Percentiles rank a stretch among this genome's conserved stretches.
phyloP scores from a whole-genome alignment of 2,113 vertebrate genomes.

The rat (Rattus norvegicus) region GRCr8 NC_086027.1:99624501-99625000 shows the following conservation, averaged over 20 bases:
- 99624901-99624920: background rate
- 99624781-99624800: background rate
- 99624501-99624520: background rate
- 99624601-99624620: background rate
- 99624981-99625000: too few species aligned
- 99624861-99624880: background rate
- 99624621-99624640: background rate
- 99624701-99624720: background rate
- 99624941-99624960: background rate
- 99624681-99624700: background rate
- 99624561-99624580: background rate
- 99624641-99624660: background rate
- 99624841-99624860: background rate
- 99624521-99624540: background rate
- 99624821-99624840: accelerated
- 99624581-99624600: background rate
- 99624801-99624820: background rate
- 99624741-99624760: background rate
- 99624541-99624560: background rate
- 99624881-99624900: background rate
- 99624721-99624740: background rate
- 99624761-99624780: background rate
- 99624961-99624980: background rate
- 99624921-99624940: accelerated
- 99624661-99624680: background rate